Conservation (phyloP, 2,113 vertebrate species). For the Tetrao urogallus region DNA sequence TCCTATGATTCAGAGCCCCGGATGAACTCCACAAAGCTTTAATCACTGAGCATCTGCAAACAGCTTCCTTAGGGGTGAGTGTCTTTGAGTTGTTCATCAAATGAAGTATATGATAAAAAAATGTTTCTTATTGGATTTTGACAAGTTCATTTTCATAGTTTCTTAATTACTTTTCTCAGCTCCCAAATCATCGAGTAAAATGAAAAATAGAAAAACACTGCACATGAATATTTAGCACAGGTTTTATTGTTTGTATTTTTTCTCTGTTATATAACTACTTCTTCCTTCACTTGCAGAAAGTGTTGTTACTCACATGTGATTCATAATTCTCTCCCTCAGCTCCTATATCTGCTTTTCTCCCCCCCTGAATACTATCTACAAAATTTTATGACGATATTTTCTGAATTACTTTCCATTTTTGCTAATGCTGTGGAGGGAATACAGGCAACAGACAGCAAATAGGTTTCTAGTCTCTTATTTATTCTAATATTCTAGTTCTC, state of each 20-base stretch:
- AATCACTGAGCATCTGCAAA: not conserved
- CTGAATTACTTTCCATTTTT: not conserved
- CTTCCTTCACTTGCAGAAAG: conserved; percentile 21
- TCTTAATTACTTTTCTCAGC: not conserved
- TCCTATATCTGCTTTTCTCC: not conserved
- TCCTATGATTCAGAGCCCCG: not conserved
- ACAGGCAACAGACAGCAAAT: not conserved
- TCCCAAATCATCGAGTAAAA: not conserved
- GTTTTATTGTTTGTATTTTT: conserved; percentile 18
- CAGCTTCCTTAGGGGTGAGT: accelerated
- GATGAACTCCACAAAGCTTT: not conserved
- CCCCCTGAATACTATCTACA: conserved; percentile 1
- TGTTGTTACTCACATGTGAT: conserved; percentile 47
- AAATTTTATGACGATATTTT: conserved; percentile 32
- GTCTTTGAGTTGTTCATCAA: not conserved
- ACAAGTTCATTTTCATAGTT: not conserved
- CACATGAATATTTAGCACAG: not conserved
- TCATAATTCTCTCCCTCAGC: conserved; percentile 37
- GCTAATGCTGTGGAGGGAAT: not conserved
- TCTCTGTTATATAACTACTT: conserved; percentile 4
- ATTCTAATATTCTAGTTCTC: not conserved
- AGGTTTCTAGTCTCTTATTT: not conserved
- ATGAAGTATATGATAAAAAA: not conserved
- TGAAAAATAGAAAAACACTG: not conserved
- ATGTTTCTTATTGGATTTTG: not conserved